Conservation (phyloP, 2,888 invertebrate genomes). For the Clunio marinus region DNA sequence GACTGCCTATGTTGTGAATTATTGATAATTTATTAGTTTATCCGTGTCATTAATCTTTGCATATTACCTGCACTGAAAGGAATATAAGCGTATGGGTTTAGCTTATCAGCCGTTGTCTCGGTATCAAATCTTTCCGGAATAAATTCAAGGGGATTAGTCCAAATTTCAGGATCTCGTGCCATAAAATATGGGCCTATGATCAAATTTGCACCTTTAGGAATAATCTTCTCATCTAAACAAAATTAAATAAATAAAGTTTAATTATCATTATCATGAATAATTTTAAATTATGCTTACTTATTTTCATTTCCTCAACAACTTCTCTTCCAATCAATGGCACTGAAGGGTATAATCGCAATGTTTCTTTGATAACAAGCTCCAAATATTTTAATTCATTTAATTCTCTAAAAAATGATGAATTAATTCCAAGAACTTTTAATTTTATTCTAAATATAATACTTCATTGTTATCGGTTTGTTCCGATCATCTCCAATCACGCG, state of each 20-base stretch:
- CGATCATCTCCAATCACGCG: constrained; percentile 44
- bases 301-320: constrained; percentile 47
- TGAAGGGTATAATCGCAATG: constrained; percentile 48
- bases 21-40: constrained; percentile 44
- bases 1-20: neutral
- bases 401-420: constrained; percentile 42
- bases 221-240: neutral
- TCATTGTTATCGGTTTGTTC: constrained; percentile 40
- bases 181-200: constrained; percentile 24
- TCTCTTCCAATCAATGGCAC: constrained; percentile 49
- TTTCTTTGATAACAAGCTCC: constrained; percentile 50
- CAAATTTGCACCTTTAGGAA: constrained; percentile 17
- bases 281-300: constrained; percentile 45
- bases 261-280: no score
- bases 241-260: neutral
- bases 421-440: neutral
- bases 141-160: constrained; percentile 12
- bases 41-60: neutral
- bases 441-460: constrained; percentile 42
- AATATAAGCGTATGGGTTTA: constrained; percentile 15
- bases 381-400: constrained; percentile 48
- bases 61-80: constrained; percentile 15
- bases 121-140: constrained; percentile 26
- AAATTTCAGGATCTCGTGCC: constrained; percentile 21
- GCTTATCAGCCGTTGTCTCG: neutral